Conservation (phyloP, 2,888 invertebrate species). For the Anticlea derivata region DNA sequence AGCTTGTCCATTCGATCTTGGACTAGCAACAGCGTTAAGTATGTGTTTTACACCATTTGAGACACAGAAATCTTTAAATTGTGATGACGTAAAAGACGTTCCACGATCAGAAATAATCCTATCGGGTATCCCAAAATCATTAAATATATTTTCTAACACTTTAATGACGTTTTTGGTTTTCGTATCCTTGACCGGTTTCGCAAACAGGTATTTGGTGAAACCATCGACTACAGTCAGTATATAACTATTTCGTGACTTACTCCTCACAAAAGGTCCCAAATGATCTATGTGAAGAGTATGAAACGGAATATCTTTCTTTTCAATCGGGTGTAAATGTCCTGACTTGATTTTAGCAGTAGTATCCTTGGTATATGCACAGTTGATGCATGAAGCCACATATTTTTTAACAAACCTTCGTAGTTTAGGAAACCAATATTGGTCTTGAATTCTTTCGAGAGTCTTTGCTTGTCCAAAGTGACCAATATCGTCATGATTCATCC, state of each 20-base stretch:
- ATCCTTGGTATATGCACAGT: constrained; percentile 12
- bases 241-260: constrained; percentile 3
- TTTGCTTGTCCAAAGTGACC: neutral
- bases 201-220: constrained; percentile 7
- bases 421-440: constrained; percentile 14
- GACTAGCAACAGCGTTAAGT: constrained; percentile 13
- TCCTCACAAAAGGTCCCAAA: constrained; percentile 14
- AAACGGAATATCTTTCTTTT: constrained; percentile 8
- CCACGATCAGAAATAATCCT: constrained; percentile 9
- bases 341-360: neutral
- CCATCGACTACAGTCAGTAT: constrained; percentile 5
- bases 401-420: constrained; percentile 15
- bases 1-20: constrained; percentile 14
- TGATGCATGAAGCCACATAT: constrained; percentile 5
- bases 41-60: constrained; percentile 10
- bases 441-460: constrained; percentile 6
- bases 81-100: constrained; percentile 1
- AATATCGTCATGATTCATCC: neutral
- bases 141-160: constrained; percentile 1
- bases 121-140: constrained; percentile 4
- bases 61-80: neutral
- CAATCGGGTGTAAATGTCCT: constrained; percentile 6
- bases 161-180: constrained; percentile 5
- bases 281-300: constrained; percentile 15
- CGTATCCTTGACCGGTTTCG: constrained; percentile 3